Percentiles rank a stretch among this genome's conserved stretches.
Evolutionary conservation across 1,140 invertebrate species (phyloP).

Genomic region (Notospermus geniculatus): DNA sequence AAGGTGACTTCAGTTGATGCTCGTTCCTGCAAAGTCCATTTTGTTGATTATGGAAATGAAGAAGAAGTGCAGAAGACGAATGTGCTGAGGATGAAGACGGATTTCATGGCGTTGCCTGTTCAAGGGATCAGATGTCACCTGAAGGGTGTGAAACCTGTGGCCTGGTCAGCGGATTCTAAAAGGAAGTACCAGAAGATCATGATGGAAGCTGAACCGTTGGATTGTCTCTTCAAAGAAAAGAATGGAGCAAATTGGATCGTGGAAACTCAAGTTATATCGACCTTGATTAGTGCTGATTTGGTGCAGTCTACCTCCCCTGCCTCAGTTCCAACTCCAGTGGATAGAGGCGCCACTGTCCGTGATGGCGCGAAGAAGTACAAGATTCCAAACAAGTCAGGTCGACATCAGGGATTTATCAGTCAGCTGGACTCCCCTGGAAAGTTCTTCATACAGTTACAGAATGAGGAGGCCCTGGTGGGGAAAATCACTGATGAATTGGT

Average conservation of each 20-base stretch:
- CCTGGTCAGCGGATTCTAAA: constrained; percentile 10
- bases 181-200: constrained; percentile 12
- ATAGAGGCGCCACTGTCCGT: background rate
- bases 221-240: background rate
- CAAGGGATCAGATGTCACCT: constrained; percentile 36
- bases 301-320: no score
- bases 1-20: constrained; percentile 69
- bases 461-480: background rate
- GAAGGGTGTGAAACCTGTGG: constrained; percentile 11
- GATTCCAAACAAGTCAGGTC: background rate
- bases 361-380: background rate
- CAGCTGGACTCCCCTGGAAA: background rate
- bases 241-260: background rate
- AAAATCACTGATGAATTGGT: background rate
- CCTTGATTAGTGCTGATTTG: background rate
- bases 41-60: constrained; percentile 59
- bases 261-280: background rate
- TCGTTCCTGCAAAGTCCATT: constrained; percentile 68
- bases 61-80: constrained; percentile 21
- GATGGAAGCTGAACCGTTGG: background rate
- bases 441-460: background rate
- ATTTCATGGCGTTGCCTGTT: constrained; percentile 26
- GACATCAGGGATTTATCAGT: background rate
- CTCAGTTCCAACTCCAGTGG: no score
- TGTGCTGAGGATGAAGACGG: constrained; percentile 24